Conservation (phyloP, 92 coral and sea anemone species). For the Umimayanthus kanabou region DNA sequence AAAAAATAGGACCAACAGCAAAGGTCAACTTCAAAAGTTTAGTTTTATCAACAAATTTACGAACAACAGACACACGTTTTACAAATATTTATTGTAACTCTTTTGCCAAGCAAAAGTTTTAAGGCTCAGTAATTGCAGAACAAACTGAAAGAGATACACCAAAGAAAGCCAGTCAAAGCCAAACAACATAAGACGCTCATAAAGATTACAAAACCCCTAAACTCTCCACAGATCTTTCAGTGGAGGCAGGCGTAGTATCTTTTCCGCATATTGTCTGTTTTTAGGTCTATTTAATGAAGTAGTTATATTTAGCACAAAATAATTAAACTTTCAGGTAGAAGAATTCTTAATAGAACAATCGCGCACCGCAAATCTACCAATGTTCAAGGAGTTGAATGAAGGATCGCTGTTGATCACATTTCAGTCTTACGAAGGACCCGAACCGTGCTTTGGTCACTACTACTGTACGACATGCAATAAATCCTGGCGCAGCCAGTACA, state of each 20-base stretch:
- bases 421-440: conserved; percentile 30
- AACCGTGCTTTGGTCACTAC: conserved; percentile 49
- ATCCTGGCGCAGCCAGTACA: conserved; percentile 29
- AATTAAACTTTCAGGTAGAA: conserved; percentile 10
- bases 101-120: background rate
- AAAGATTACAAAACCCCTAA: no score
- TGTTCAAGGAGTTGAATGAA: conserved; percentile 22
- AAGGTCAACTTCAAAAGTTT: background rate
- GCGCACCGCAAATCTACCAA: background rate
- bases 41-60: no score
- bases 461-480: conserved; percentile 34
- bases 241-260: background rate
- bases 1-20: no score
- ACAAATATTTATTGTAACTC: background rate
- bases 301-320: background rate
- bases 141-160: background rate
- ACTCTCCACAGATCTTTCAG: background rate
- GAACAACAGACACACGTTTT: background rate
- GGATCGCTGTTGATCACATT: conserved; percentile 49
- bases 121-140: background rate
- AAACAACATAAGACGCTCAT: background rate
- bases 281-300: no score
- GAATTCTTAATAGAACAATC: background rate
- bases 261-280: no score
- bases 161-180: background rate